Evolutionary conservation across 1,140 invertebrate genomes (phyloP), one percentile per base, ranked within the genome.

Genomic region (Geopemphigus sp.): DNA sequence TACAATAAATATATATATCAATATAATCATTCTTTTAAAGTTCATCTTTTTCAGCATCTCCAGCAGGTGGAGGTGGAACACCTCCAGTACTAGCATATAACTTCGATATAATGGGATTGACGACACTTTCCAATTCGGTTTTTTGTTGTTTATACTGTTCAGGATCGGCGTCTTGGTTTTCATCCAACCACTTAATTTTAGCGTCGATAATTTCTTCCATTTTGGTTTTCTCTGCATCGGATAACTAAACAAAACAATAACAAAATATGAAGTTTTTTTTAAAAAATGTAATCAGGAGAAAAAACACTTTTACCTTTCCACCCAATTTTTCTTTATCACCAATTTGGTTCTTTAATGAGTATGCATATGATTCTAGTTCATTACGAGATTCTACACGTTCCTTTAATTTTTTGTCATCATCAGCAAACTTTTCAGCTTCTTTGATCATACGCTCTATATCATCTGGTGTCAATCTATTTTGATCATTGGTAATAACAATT

Each of bases 361-460:
- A 99, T 0, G 96, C 95, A 83, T 99, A 99, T 45, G 95, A 97
- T 87, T 99, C 98, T 53, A 99, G 88, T 85, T 97, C 95, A 84
- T 95, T 96, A 74, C 96, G 91, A 1, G 97, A 92, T 85, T 99
- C 98, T 1, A 99, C 97, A 66, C 92, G 89, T 85, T 99, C 97
- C 87, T 99, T 99, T 54, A 98, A 87, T 87, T 96, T 97, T 88
- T 97, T 98, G 86, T 99, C 98, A 83, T 99, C 97, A 84, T 99
- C 97, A 29, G 97, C 96, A 86, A 98, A 99, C 85, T 96, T 96
- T 87, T 99, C 97, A 5, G 97, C 96, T 84, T 99, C 97, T 85
- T 94, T 95, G 84, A 99, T 98, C 98, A 99, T 99, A 61, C 95
- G 90, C 84, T 99, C 97, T 83, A 99, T 99, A 83, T 99, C 97